Evolutionary conservation across 2,113 vertebrate species (phyloP).

Genomic region (Myotis brandtii): DNA sequence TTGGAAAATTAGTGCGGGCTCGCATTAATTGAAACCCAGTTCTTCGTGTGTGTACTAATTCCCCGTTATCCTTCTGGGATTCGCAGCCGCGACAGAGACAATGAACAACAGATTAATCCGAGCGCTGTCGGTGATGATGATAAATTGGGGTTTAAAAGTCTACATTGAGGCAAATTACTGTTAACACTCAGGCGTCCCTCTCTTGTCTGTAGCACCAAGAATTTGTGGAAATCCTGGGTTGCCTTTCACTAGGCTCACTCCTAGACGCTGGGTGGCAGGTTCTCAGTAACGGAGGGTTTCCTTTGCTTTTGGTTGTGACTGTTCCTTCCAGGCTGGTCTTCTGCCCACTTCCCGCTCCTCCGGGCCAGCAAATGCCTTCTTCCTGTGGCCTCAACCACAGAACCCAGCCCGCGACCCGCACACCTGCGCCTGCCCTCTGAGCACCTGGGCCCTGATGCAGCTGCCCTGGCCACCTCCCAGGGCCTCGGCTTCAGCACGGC

Average conservation of each 20-base stretch:
- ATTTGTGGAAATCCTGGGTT: background rate
- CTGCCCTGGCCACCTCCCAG: background rate
- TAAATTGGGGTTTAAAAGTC: conserved; percentile 81
- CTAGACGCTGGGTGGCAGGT: background rate
- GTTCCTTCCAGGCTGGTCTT: background rate
- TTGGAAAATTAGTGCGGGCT: conserved; percentile 77
- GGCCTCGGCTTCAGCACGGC: background rate
- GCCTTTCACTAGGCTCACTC: background rate
- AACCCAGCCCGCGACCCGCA: fast-evolving
- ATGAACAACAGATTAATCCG: conserved; percentile 82
- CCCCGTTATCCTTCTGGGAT: conserved; percentile 78
- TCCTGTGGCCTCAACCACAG: background rate
- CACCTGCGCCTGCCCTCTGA: background rate
- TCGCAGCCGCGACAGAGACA: conserved; percentile 69
- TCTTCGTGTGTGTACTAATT: conserved; percentile 77
- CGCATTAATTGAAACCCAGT: conserved; percentile 79
- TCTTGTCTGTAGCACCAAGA: conserved; percentile 43
- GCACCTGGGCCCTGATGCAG: background rate
- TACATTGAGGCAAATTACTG: conserved; percentile 77
- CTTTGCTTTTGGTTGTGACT: background rate
- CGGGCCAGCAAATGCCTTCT: background rate
- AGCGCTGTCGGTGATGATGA: conserved; percentile 75
- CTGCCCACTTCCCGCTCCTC: background rate
- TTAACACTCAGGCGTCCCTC: conserved; percentile 61
- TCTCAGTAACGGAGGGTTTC: background rate